Evolutionary conservation across 2,113 vertebrate species (phyloP).

Genomic region (Atrichornis clamosus): DNA sequence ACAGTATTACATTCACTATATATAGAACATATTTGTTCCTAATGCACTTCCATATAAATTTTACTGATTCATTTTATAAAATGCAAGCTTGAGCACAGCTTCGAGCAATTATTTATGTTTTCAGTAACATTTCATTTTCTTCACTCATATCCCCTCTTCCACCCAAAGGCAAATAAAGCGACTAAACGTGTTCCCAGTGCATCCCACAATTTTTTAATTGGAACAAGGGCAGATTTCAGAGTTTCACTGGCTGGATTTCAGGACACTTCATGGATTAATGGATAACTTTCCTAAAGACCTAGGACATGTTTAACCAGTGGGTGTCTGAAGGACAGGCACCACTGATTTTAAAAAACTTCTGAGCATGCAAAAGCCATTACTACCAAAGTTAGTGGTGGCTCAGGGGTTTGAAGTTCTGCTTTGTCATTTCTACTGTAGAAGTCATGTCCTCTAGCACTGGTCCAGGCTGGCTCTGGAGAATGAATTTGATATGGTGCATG

Average conservation of each 20-base stretch:
- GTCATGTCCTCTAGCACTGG: background rate
- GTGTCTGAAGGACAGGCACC: background rate
- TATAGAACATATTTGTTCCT: background rate
- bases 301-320: background rate
- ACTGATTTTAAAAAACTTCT: background rate
- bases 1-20: background rate
- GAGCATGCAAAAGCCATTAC: background rate
- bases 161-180: background rate
- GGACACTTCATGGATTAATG: background rate
- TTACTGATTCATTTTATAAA: background rate
- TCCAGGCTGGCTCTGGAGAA: background rate
- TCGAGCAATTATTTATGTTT: background rate
- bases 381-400: background rate
- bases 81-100: background rate
- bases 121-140: background rate
- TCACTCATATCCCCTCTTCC: fast-evolving
- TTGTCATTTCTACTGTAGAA: background rate
- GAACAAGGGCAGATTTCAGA: background rate
- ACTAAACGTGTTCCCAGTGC: background rate
- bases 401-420: background rate
- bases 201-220: background rate
- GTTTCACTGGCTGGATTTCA: background rate
- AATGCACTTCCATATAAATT: background rate
- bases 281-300: background rate
- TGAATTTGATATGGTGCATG: background rate